phyloP scores from a whole-genome alignment of 1,140 invertebrate species.

The Lepidotrigona ventralis region DNA sequence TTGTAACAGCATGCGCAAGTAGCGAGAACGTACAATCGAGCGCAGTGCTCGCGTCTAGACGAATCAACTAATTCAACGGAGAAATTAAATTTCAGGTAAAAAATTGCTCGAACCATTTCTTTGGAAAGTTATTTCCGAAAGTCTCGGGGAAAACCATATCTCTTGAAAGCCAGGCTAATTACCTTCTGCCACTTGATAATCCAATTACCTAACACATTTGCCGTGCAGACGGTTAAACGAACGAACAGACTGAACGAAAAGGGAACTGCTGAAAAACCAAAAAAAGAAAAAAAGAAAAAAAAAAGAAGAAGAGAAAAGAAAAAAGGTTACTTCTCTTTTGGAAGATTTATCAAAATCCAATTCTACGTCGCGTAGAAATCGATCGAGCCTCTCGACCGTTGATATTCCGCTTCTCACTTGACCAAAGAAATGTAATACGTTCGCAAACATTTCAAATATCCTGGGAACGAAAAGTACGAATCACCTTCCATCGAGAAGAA shows the following conservation, averaged over 20 bases:
- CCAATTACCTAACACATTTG: constrained; percentile 14
- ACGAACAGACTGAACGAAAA: neutral
- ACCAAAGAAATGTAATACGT: neutral
- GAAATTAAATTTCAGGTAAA: neutral
- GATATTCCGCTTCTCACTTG: neutral
- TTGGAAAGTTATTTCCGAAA: constrained; percentile 10
- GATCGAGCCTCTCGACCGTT: too few species aligned
- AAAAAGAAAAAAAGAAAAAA: neutral
- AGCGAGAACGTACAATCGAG: neutral
- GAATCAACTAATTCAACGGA: neutral
- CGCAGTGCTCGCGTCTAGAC: neutral
- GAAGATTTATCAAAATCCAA: neutral
- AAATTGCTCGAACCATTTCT: neutral
- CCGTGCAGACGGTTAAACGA: constrained; percentile 8
- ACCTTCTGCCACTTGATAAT: constrained; percentile 13
- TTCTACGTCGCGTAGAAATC: neutral
- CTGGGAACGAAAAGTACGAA: too few species aligned
- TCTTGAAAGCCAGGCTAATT: constrained; percentile 1
- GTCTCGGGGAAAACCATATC: neutral
- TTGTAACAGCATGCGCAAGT: neutral
- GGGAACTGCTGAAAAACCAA: neutral
- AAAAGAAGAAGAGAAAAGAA: too few species aligned
- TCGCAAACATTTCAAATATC: neutral
- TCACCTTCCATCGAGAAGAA: neutral
- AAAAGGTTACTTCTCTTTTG: neutral